Conservation (phyloP, 2,797 vertebrate genomes). For the Natrix natrix region DNA sequence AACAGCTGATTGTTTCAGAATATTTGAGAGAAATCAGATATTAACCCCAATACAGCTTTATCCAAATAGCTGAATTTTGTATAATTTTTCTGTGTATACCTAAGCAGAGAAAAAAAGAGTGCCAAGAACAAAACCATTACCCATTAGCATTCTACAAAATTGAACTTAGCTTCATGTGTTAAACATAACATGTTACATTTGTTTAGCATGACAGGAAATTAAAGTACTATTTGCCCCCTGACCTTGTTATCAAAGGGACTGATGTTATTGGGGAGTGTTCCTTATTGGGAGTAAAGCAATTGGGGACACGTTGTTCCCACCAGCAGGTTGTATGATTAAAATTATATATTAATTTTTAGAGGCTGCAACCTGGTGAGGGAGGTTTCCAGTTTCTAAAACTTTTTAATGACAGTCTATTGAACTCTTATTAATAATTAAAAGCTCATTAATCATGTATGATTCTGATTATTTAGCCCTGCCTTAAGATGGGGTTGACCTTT, state of each 20-base stretch:
- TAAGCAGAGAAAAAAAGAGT: background rate
- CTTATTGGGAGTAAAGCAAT: background rate
- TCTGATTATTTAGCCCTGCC: conserved; percentile 31
- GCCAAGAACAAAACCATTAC: background rate
- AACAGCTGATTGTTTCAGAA: background rate
- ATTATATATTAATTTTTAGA: conserved; percentile 30
- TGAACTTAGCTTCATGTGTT: background rate
- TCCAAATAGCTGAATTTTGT: background rate
- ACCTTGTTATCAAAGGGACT: background rate
- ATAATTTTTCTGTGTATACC: background rate
- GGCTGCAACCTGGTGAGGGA: conserved; percentile 24
- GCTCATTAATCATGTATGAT: conserved; percentile 38
- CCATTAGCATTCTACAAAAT: background rate
- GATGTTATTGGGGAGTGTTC: background rate
- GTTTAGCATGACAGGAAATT: conserved; percentile 4
- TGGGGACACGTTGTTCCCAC: background rate
- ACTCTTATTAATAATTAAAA: conserved; percentile 41
- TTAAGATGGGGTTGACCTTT: conserved; percentile 19
- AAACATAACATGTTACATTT: background rate
- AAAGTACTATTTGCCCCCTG: background rate
- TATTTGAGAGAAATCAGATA: background rate
- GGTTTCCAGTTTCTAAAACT: conserved; percentile 36
- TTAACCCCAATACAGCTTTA: background rate
- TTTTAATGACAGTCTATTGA: conserved; percentile 27
- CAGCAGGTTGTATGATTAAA: conserved; percentile 25